Percentiles rank a stretch among this genome's conserved stretches.
These are phyloP conservation scores for Odontomyia ornata DNA, from an alignment of 2,888 invertebrate genomes.

Conservation along the genomic window DNA sequence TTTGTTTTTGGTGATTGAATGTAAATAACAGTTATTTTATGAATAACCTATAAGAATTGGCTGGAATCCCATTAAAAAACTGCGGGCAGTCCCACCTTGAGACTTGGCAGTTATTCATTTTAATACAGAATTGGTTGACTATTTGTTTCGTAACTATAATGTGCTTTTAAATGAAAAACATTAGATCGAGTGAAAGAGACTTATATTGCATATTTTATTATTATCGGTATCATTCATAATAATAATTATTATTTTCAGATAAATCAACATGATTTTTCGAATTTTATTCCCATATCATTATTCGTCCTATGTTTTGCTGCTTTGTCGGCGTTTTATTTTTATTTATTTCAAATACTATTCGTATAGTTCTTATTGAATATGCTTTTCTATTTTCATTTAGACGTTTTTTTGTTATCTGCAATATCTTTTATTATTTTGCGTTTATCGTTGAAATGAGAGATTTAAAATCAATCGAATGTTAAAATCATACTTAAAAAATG, in stretches of 20 bases:
- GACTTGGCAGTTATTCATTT: too few species aligned
- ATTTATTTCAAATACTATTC: background rate
- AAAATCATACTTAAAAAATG: background rate
- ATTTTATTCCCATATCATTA: background rate
- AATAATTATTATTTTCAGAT: constrained; percentile 22
- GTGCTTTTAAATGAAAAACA: background rate
- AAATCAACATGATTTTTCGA: constrained; percentile 35
- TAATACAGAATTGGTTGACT: too few species aligned
- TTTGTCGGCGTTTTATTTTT: background rate
- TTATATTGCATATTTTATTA: constrained; percentile 37
- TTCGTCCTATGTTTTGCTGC: background rate
- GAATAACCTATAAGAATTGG: too few species aligned
- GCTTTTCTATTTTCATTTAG: background rate
- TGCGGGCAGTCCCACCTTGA: too few species aligned
- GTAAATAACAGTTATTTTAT: too few species aligned
- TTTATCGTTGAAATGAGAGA: background rate
- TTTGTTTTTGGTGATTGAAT: too few species aligned
- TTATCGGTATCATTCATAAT: constrained; percentile 32
- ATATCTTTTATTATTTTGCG: background rate
- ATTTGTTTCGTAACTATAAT: too few species aligned
- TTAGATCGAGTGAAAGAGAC: constrained; percentile 31
- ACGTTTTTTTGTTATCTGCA: background rate
- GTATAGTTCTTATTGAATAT: constrained; percentile 3
- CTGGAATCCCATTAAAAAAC: too few species aligned
- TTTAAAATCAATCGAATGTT: background rate